Conservation (phyloP, 2,888 invertebrate genomes). For the Carabus problematicus region DNA sequence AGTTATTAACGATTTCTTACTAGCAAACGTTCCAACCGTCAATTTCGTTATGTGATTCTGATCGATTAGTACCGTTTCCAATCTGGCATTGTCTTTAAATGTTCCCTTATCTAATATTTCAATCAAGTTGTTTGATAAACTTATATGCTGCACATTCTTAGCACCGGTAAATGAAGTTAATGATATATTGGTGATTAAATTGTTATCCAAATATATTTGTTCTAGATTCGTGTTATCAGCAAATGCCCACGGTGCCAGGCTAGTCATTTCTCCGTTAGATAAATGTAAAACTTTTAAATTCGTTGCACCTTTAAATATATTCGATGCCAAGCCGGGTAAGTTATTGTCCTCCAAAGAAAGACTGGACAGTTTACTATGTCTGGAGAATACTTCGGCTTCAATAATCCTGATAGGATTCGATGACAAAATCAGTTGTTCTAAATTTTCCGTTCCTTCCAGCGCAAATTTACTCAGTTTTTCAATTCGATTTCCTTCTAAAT, state of each 20-base stretch:
- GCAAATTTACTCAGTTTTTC: constrained; percentile 16
- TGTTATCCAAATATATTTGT: constrained; percentile 25
- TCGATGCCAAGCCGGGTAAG: constrained; percentile 6
- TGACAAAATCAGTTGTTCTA: constrained; percentile 26
- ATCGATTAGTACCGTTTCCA: constrained; percentile 29
- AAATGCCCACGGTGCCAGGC: constrained; percentile 26
- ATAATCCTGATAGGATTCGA: constrained; percentile 18
- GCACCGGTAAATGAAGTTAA: constrained; percentile 22
- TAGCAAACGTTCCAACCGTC: constrained; percentile 21
- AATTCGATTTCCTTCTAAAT: constrained; percentile 28
- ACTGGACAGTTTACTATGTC: constrained; percentile 17
- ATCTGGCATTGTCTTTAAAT: constrained; percentile 21
- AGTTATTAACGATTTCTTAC: constrained; percentile 18
- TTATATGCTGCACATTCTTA: constrained; percentile 20
- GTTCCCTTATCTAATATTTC: constrained; percentile 15
- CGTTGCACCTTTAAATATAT: constrained; percentile 32
- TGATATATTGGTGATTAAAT: constrained; percentile 29
- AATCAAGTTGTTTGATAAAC: constrained; percentile 34
- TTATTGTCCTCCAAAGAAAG: constrained; percentile 13
- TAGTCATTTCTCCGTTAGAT: constrained; percentile 30
- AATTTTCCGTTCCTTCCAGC: constrained; percentile 28
- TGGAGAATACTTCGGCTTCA: constrained; percentile 19
- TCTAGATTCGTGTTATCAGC: constrained; percentile 22
- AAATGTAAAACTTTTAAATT: constrained; percentile 27
- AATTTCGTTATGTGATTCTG: constrained; percentile 19